phyloP scores from a whole-genome alignment of 2,888 invertebrate genomes.

The Tipula helvola region DNA sequence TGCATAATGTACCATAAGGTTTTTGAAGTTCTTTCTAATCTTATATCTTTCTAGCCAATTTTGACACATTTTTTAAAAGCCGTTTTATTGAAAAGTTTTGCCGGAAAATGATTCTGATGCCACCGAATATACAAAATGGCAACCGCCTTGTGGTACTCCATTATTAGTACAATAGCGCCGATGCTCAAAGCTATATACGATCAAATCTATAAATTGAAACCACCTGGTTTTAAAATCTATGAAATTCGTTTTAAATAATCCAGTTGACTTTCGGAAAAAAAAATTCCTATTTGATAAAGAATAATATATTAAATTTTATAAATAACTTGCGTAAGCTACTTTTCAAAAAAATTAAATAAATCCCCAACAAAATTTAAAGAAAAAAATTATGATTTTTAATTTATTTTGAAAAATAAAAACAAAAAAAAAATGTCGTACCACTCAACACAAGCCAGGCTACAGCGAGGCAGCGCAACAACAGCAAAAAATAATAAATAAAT shows the following conservation, averaged over 20 bases:
- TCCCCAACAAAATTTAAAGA: neutral
- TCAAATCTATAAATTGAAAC: neutral
- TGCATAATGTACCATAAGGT: too few species aligned
- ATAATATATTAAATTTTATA: neutral
- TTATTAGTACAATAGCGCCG: too few species aligned
- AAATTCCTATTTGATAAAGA: neutral
- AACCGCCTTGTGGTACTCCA: too few species aligned
- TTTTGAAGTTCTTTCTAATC: too few species aligned
- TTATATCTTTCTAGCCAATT: too few species aligned
- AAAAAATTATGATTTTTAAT: neutral
- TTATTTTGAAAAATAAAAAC: neutral
- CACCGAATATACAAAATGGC: too few species aligned
- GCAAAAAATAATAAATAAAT: neutral
- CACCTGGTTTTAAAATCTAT: neutral
- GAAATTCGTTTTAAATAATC: neutral
- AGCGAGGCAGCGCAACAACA: neutral
- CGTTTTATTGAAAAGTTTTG: too few species aligned
- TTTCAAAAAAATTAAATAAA: neutral
- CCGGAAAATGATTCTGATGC: too few species aligned
- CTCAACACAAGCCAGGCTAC: neutral
- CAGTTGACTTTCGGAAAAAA: neutral
- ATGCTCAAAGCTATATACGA: too few species aligned
- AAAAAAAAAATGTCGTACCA: neutral
- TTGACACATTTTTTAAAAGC: too few species aligned
- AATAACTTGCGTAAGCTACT: neutral